These are phyloP conservation scores for Pelodiscus sinensis DNA, from an alignment of 2,113 vertebrate genomes.

Conservation along the genomic window DNA sequence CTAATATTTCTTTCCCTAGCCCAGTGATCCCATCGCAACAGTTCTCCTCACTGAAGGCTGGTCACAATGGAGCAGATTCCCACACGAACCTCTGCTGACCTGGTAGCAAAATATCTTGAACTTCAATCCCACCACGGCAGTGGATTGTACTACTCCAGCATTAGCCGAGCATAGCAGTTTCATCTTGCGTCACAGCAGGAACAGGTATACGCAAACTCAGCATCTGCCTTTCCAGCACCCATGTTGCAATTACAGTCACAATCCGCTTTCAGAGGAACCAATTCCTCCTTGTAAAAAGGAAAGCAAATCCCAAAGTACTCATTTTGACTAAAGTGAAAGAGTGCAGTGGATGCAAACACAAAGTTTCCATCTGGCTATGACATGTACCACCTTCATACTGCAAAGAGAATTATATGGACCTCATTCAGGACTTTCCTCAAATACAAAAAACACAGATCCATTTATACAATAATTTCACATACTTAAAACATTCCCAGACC, in stretches of 20 bases:
- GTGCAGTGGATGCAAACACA: accelerated
- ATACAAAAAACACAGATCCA: not conserved
- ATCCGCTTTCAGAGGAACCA: not conserved
- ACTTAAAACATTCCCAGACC: accelerated
- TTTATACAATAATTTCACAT: accelerated
- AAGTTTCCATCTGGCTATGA: not conserved
- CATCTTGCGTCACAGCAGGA: accelerated
- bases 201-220: not conserved
- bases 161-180: accelerated
- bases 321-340: not conserved
- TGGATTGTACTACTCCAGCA: not conserved
- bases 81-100: not conserved
- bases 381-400: accelerated
- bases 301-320: not conserved
- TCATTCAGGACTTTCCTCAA: not conserved
- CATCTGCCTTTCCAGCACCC: not conserved
- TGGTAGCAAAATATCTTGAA: not conserved
- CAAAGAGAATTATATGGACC: not conserved
- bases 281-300: accelerated
- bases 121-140: not conserved
- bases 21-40: not conserved
- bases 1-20: not conserved
- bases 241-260: not conserved
- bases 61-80: not conserved
- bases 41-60: accelerated